Base-by-base conservation (phyloP, 2,888 invertebrate species). In the Tetheella fluctuosa region DNA sequence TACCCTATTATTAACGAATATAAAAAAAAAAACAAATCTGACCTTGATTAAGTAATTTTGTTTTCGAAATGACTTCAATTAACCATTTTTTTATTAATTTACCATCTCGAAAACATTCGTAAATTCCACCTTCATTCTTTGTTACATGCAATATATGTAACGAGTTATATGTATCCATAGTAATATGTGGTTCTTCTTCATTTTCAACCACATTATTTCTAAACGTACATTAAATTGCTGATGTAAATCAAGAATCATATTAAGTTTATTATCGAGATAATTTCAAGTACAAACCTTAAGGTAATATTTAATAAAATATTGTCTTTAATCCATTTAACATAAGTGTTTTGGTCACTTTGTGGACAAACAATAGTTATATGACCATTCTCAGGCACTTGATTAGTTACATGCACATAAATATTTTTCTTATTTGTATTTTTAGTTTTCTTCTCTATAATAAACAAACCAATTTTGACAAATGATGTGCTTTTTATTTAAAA, bases 71-170 rank as follows among this genome's bases (percentile, higher is more conserved):
- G 1, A 95, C 90, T 71, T 83, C 88, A 48, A 95, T 77, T 61
- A 84, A 84, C 60, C 92, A 86, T 79, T 91, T 92, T 80, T 94
- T 90, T 86, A 94, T 93, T 67, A 86, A 89, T 48, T 87, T 91
- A 61, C 94, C 94, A 81, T 96, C 94, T 8, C 95, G 94, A 62
- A 90, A 89, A 80, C 97, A 97, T 0, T 94, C 94, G 79, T 96
- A 97, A 74, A 94, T 94, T 13, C 96, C 97, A 64, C 95, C 94
- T 80, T 96, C 96, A 0, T 91, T 85, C 66, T 90, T 88, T 15
- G 94, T 94, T 1, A 96, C 94, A 62, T 94, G 94, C 66, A 91
- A 83, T 52, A 95, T 83, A 76, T 94, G 94, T 25, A 95, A 77
- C 1, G 93, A 93, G 52, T 92, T 94, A 69, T 94, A 94, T 0